A percentile compares a stretch with the other conserved stretches of the same genome.
Conservation (phyloP, 2,888 invertebrate genomes). For the Platycheirus albimanus region DNA sequence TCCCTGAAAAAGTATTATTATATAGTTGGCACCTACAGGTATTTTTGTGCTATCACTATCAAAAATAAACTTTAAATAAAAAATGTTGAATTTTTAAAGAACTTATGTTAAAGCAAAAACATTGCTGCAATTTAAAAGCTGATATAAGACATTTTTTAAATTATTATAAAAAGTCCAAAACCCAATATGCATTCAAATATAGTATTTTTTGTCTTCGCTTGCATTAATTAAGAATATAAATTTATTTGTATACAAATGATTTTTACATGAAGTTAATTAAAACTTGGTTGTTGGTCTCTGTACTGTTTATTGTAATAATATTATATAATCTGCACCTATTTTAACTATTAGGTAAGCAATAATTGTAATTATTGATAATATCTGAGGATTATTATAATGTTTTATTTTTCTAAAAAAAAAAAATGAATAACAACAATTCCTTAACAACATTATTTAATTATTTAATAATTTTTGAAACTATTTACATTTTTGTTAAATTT, state of each 20-base stretch:
- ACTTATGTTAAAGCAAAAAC: no score
- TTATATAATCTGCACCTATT: not conserved
- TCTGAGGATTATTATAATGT: slow-evolving; percentile 21
- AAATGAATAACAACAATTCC: slow-evolving; percentile 36
- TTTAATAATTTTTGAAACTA: slow-evolving; percentile 14
- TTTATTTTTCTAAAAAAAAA: slow-evolving; percentile 10
- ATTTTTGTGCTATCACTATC: no score
- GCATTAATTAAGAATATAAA: not conserved
- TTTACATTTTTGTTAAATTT: not conserved
- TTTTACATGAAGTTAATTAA: not conserved
- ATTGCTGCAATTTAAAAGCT: no score
- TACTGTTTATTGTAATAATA: not conserved
- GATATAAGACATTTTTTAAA: no score
- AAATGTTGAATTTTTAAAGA: no score
- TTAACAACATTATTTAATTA: slow-evolving; percentile 15
- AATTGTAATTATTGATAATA: slow-evolving; percentile 37
- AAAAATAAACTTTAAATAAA: no score
- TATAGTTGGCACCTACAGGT: no score
- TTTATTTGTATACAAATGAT: not conserved
- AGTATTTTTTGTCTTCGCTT: not conserved
- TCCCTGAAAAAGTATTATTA: no score
- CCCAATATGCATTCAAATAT: not conserved
- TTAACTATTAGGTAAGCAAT: not conserved
- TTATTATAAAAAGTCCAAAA: not conserved
- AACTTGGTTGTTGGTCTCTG: not conserved